These are phyloP conservation scores for Protobothrops mucrosquamatus DNA, from an alignment of 2,113 vertebrate species.

Conservation along the genomic window DNA sequence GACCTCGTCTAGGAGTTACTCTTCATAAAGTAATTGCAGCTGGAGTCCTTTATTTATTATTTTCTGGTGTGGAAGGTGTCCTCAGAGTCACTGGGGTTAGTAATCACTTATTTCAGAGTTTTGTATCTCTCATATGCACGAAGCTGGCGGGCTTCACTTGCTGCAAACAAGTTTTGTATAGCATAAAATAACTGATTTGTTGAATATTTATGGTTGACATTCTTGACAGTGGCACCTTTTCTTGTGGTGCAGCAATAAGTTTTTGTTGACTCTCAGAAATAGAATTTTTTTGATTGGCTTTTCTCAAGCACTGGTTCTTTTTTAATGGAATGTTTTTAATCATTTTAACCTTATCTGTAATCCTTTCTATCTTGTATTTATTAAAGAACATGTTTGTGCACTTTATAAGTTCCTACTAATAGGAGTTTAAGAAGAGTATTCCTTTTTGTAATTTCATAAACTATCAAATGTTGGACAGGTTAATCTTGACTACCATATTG, in stretches of 20 bases:
- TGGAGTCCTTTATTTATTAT: conserved; percentile 88
- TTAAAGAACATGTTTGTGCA: not conserved
- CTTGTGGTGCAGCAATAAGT: not conserved
- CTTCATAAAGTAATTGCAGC: conserved; percentile 89
- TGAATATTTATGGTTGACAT: not conserved
- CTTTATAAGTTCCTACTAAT: not conserved
- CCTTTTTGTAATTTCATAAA: not conserved
- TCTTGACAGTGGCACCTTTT: not conserved
- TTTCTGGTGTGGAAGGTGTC: conserved; percentile 93
- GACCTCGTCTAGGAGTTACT: conserved; percentile 89
- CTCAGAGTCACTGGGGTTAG: conserved; percentile 93
- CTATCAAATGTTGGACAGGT: not conserved
- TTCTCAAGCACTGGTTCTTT: not conserved
- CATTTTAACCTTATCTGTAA: not conserved
- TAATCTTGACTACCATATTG: not conserved
- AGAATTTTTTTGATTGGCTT: not conserved
- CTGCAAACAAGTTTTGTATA: not conserved
- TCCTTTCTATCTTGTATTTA: not conserved
- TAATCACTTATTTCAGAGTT: conserved; percentile 45
- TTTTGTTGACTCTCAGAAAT: not conserved
- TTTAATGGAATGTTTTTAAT: not conserved
- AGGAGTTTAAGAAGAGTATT: not conserved
- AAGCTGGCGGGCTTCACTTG: not conserved
- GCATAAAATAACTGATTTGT: not conserved
- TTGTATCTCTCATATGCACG: not conserved